Conservation (phyloP, 1,140 invertebrate species). For the Drosophila punjabiensis region DNA sequence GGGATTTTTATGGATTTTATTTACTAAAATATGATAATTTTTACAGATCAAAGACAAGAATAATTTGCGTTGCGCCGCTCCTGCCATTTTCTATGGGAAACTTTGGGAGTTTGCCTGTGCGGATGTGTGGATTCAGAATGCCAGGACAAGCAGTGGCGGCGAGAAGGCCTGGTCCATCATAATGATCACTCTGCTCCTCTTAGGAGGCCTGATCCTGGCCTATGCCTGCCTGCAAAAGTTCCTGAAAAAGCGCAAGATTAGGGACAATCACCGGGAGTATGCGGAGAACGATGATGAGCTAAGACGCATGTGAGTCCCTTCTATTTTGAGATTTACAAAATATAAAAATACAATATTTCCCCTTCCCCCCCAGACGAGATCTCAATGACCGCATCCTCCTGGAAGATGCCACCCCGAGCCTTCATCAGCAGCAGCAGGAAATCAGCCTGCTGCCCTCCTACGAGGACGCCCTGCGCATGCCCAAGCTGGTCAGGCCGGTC, state of each 20-base stretch:
- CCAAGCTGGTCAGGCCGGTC: constrained; percentile 87
- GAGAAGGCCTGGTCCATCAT: constrained; percentile 88
- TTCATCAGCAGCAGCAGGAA: constrained; percentile 87
- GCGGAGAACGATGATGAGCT: constrained; percentile 86
- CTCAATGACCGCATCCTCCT: constrained; percentile 87
- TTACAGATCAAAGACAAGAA: constrained; percentile 65
- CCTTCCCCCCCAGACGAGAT: constrained; percentile 76
- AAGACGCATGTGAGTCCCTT: constrained; percentile 86
- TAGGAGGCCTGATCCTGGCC: constrained; percentile 31
- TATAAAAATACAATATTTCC: too few species aligned
- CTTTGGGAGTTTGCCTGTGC: constrained; percentile 89
- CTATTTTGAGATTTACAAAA: too few species aligned
- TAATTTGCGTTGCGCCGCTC: constrained; percentile 87
- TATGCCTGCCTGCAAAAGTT: constrained; percentile 81
- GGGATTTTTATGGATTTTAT: rapidly evolving
- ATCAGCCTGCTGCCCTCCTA: constrained; percentile 89
- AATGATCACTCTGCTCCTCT: constrained; percentile 85
- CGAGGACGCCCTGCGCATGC: constrained; percentile 90
- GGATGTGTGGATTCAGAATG: constrained; percentile 87
- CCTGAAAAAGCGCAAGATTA: constrained; percentile 85
- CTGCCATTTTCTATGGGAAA: constrained; percentile 87
- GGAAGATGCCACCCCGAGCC: constrained; percentile 87
- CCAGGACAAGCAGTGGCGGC: constrained; percentile 72
- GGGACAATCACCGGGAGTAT: constrained; percentile 56
- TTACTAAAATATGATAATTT: neutral